These are phyloP conservation scores for Coleophora deauratella DNA, from an alignment of 2,888 invertebrate genomes.

Conservation along the genomic window DNA sequence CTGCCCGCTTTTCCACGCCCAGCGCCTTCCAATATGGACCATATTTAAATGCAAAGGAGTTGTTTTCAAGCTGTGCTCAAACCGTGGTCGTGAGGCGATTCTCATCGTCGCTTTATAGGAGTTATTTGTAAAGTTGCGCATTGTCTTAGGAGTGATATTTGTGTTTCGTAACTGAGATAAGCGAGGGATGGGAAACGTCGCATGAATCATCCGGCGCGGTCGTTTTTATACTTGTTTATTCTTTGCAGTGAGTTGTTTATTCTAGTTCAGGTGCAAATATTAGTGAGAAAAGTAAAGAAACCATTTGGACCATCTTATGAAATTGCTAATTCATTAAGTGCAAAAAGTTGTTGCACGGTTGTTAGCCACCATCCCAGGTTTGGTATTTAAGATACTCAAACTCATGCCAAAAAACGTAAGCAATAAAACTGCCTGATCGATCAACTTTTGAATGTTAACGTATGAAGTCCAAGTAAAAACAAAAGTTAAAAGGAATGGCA, in stretches of 20 bases:
- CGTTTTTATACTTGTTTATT: constrained; percentile 37
- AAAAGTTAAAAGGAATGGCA: too few species aligned
- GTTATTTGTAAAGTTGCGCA: constrained; percentile 59
- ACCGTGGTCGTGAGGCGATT: constrained; percentile 27
- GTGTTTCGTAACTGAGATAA: constrained; percentile 53
- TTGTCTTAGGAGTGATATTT: constrained; percentile 57
- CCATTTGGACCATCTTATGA: too few species aligned
- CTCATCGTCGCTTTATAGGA: constrained; percentile 40
- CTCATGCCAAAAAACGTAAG: too few species aligned
- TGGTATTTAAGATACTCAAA: too few species aligned
- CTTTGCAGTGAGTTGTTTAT: constrained; percentile 42
- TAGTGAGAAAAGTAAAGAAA: too few species aligned
- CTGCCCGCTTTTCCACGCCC: constrained; percentile 28
- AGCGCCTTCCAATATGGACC: constrained; percentile 14
- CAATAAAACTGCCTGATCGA: too few species aligned
- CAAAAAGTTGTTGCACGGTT: too few species aligned
- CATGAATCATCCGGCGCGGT: constrained; percentile 26
- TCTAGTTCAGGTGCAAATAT: too few species aligned
- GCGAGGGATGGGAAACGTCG: constrained; percentile 38
- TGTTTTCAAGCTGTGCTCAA: not conserved
- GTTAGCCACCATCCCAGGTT: too few species aligned
- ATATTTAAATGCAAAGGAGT: constrained; percentile 15
- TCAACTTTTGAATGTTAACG: too few species aligned
- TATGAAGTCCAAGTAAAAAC: too few species aligned
- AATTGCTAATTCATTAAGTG: too few species aligned